A percentile compares a stretch with the other conserved stretches of the same genome.
Conservation (phyloP, 2,888 invertebrate species). For the Hesperia comma region DNA sequence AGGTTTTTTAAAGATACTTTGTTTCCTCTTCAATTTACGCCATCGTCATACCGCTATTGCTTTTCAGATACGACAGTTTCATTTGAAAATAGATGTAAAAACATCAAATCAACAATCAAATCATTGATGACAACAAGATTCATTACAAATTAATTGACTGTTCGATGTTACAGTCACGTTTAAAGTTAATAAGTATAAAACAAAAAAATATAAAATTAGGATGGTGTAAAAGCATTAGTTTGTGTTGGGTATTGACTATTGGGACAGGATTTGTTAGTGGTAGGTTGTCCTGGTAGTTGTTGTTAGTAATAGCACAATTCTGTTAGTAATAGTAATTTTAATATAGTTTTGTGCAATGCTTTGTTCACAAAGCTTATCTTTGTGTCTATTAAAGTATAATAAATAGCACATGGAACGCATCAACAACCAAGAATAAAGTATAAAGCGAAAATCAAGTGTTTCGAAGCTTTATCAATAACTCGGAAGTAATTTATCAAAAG, state of each 20-base stretch:
- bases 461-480: neutral
- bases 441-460: no score
- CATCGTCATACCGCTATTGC: slow-evolving; percentile 36
- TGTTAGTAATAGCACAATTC: no score
- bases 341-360: no score
- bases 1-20: slow-evolving; percentile 45
- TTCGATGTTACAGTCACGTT: neutral
- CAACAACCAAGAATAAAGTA: no score
- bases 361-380: no score
- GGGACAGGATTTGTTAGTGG: no score
- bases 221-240: no score
- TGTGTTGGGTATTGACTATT: no score
- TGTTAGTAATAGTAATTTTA: no score
- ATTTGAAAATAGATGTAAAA: slow-evolving; percentile 23
- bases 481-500: slow-evolving; percentile 5
- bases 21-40: slow-evolving; percentile 44
- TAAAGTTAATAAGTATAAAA: neutral
- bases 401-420: no score
- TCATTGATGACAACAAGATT: neutral
- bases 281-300: no score
- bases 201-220: neutral
- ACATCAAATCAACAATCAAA: neutral
- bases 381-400: no score
- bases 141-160: neutral
- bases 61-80: slow-evolving; percentile 27